Conservation (phyloP, 2,888 invertebrate species). For the Chalcosyrphus nemorum region DNA sequence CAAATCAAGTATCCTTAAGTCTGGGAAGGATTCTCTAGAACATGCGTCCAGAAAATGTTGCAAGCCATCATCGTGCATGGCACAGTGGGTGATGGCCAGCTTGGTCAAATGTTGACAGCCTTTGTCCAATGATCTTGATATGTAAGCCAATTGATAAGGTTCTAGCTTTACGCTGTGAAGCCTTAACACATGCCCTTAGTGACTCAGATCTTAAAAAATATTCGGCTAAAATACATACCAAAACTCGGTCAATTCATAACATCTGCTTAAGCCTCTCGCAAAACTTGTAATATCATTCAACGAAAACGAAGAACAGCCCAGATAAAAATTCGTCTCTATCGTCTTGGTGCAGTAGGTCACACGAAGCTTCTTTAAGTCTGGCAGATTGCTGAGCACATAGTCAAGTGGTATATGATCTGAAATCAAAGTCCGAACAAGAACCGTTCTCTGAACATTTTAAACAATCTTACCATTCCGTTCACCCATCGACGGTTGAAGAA, state of each 20-base stretch:
- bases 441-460: too few species aligned
- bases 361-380: conserved; percentile 79
- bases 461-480: conserved; percentile 74
- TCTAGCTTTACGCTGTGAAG: conserved; percentile 80
- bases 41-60: conserved; percentile 78
- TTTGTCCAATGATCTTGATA: conserved; percentile 80
- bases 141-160: conserved; percentile 78
- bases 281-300: conserved; percentile 78
- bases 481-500: conserved; percentile 78
- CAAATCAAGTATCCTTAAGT: conserved; percentile 77
- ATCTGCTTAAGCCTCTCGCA: conserved; percentile 79
- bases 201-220: background rate
- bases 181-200: conserved; percentile 72
- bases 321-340: conserved; percentile 79
- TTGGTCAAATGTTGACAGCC: conserved; percentile 79
- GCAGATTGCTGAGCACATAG: conserved; percentile 80
- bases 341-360: conserved; percentile 81
- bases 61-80: conserved; percentile 80
- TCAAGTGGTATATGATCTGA: conserved; percentile 82
- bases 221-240: conserved; percentile 77
- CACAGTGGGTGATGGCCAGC: conserved; percentile 78
- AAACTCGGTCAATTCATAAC: conserved; percentile 79
- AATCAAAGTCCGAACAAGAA: background rate
- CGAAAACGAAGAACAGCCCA: conserved; percentile 80
- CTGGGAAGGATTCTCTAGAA: conserved; percentile 78